phyloP scores from a whole-genome alignment of 2,113 vertebrate genomes.

The Rhinopomastus cyanomelas region DNA sequence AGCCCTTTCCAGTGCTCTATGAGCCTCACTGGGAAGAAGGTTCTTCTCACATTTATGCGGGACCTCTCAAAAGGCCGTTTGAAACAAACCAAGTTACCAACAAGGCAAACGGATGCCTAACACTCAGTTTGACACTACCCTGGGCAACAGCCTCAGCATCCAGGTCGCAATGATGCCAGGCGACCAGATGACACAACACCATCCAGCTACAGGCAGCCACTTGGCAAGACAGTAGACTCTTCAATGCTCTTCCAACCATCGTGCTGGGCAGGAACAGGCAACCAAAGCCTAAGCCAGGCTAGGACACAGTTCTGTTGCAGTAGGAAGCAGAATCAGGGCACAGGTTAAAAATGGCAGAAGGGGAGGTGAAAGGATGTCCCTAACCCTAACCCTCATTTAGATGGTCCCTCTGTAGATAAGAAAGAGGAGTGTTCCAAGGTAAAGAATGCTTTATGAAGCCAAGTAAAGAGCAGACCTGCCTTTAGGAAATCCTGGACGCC shows the following conservation, averaged over 20 bases:
- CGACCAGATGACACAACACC: not conserved
- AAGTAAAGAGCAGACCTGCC: not conserved
- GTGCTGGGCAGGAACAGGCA: not conserved
- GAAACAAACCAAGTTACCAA: not conserved
- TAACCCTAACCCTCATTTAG: too few species aligned
- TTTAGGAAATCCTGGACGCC: not conserved
- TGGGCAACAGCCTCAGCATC: not conserved
- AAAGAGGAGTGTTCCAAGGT: not conserved
- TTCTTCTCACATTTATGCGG: too few species aligned
- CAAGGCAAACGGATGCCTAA: not conserved
- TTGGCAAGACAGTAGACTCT: not conserved
- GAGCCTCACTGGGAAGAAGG: too few species aligned
- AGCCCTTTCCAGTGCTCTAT: too few species aligned
- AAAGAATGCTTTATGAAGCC: not conserved
- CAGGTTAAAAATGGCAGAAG: not conserved
- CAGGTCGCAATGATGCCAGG: not conserved
- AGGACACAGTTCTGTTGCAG: not conserved
- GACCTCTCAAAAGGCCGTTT: too few species aligned
- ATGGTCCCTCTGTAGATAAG: not conserved
- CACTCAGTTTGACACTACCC: not conserved
- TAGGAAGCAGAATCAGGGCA: not conserved
- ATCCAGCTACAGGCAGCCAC: not conserved
- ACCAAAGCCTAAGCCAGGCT: not conserved
- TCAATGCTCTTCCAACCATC: not conserved
- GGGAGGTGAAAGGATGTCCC: not conserved